These are phyloP conservation scores for Harlomillsia oculata DNA, from an alignment of 1,140 invertebrate genomes.

Conservation along the genomic window DNA sequence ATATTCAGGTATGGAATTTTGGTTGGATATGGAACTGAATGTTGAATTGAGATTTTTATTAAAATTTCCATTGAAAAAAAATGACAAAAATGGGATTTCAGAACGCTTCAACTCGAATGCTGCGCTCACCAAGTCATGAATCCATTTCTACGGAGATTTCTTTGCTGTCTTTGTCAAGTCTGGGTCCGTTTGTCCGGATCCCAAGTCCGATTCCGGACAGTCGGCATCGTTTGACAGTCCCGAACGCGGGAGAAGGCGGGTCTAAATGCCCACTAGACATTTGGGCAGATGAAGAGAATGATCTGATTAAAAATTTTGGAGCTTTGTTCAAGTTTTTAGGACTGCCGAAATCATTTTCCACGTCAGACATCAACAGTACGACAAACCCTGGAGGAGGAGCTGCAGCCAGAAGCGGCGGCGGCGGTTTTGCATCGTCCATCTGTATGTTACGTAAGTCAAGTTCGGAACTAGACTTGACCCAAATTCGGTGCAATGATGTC, in stretches of 20 bases:
- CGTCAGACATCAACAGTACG: constrained; percentile 54
- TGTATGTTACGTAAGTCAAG: constrained; percentile 57
- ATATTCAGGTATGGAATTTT: constrained; percentile 30
- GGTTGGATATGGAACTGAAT: background rate
- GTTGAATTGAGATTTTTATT: background rate
- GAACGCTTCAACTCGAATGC: constrained; percentile 43
- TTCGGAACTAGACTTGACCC: constrained; percentile 43
- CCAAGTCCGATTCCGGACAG: constrained; percentile 52
- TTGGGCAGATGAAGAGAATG: constrained; percentile 56
- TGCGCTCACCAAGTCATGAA: constrained; percentile 69
- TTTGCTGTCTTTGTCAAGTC: constrained; percentile 64
- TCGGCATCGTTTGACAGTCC: constrained; percentile 38
- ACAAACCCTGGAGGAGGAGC: constrained; percentile 11
- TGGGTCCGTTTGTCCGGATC: constrained; percentile 61
- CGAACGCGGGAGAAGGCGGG: constrained; percentile 36
- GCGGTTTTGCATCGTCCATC: too few relatives aligned
- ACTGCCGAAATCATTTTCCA: constrained; percentile 68
- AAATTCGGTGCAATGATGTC: constrained; percentile 45
- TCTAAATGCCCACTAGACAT: constrained; percentile 16
- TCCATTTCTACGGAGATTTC: constrained; percentile 71
- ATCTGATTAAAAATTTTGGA: constrained; percentile 65
- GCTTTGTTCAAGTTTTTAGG: constrained; percentile 66
- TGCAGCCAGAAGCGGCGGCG: constrained; percentile 4
- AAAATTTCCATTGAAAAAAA: background rate
- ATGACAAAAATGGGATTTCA: constrained; percentile 1